Base-by-base conservation (phyloP, 1,140 invertebrate species). In the Pentalonia nigronervosa region DNA sequence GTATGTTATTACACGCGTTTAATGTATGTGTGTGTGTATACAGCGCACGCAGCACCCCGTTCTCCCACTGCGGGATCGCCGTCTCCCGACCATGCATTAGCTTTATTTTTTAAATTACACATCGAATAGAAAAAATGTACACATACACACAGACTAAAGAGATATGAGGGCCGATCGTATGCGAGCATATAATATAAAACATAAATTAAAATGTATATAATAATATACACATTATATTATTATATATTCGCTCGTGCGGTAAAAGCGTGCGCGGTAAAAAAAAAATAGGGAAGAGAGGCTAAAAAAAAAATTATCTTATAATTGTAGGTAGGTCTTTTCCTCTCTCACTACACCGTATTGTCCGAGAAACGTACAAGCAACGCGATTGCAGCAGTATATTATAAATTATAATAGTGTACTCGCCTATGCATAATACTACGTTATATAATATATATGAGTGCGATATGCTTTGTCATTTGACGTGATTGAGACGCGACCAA, bases 11-110 rank as follows among this genome's bases (percentile, higher is more conserved):
- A 83, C 34, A 83, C 21, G 21, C 34, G 7, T 23, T 7, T 7
- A 83, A 83, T 83, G 8, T 86, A 17, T 25, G 25, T 17, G 25
- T 23, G 34, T 56, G 34, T 56, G n/a, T 25, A 7, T 34, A 7
- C n/a, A 45, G 45, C 1, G 4, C 45, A 48, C 45, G 53, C 21
- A 53, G 20, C 7, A 60, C 48, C 34, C 48, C 48, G 34, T 67
- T 36, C 89, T 90, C 89, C 89, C 89, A 90, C 89, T 90, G 53
- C 67, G 47, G 90, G 67, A 83, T 81, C 50, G 36, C 36, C 47
- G 91, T 23, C 47, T 81, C 34, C 25, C 50, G 60, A 36, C 21
- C 34, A 30, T 90, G 36, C 56, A 90, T 90, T 90, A 90, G 89
- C 17, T 90, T 45, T 84, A 41, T 84, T 84, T 84, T 90, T 90